These are phyloP conservation scores for Pollenia angustigena DNA, from an alignment of 2,888 invertebrate species.

Conservation along the genomic window DNA sequence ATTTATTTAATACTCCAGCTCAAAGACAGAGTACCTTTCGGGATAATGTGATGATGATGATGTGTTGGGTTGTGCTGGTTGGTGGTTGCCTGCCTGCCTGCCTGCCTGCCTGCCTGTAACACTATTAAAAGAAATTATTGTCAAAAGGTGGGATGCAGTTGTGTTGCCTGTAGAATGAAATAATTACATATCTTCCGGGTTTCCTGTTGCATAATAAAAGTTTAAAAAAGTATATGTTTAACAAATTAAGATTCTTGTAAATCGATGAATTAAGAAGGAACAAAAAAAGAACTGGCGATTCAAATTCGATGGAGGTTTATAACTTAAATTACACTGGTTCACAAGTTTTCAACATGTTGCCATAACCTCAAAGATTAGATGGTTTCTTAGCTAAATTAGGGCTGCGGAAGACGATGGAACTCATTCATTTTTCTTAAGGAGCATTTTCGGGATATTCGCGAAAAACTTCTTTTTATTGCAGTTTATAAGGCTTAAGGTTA, in stretches of 20 bases:
- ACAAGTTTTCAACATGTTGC: no score
- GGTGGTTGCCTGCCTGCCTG: background rate
- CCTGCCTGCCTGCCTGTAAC: background rate
- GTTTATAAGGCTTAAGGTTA: no score
- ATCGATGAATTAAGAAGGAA: background rate
- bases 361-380: no score
- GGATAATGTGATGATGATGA: constrained; percentile 11
- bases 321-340: background rate
- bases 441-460: no score
- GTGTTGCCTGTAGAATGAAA: background rate
- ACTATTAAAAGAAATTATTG: constrained; percentile 44
- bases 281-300: no score
- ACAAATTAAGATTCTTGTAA: constrained; percentile 36
- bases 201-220: background rate
- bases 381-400: no score
- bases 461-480: no score
- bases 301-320: background rate
- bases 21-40: background rate
- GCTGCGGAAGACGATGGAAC: no score
- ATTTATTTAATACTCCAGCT: constrained; percentile 27
- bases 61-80: constrained; percentile 21
- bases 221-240: background rate
- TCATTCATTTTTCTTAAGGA: no score
- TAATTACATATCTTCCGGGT: constrained; percentile 48
- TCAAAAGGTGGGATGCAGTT: constrained; percentile 36